These are phyloP conservation scores for Drosophila subpulchrella DNA, from an alignment of 1,140 invertebrate genomes.

Conservation along the genomic window DNA sequence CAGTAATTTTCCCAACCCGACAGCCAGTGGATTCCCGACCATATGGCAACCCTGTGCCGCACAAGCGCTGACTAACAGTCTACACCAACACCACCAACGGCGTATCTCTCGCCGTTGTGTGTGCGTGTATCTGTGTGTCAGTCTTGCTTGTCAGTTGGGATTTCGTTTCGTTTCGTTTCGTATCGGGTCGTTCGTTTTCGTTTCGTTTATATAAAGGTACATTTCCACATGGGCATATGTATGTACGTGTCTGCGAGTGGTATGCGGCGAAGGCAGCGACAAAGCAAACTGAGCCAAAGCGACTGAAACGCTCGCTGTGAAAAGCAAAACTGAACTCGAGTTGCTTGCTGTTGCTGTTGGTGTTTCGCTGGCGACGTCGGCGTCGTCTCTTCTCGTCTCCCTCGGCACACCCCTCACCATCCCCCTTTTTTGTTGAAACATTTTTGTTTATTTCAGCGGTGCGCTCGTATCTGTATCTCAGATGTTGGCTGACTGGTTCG, in stretches of 20 bases:
- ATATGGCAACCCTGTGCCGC: constrained; percentile 60
- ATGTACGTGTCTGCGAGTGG: constrained; percentile 48
- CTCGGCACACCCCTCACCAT: background rate
- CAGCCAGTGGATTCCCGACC: constrained; percentile 16
- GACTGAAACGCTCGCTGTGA: constrained; percentile 67
- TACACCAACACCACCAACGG: constrained; percentile 47
- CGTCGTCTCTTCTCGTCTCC: constrained; percentile 14
- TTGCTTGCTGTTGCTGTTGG: constrained; percentile 34
- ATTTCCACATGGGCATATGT: constrained; percentile 71
- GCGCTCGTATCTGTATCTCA: constrained; percentile 71
- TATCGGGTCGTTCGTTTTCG: constrained; percentile 67
- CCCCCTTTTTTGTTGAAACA: constrained; percentile 57
- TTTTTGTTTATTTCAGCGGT: constrained; percentile 78
- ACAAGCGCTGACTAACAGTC: constrained; percentile 72
- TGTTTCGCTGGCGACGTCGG: constrained; percentile 36
- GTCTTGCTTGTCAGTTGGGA: constrained; percentile 81
- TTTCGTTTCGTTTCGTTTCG: constrained; percentile 71
- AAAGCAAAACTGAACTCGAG: constrained; percentile 78
- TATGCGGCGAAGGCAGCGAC: constrained; percentile 60
- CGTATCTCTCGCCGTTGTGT: constrained; percentile 11
- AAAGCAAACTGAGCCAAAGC: constrained; percentile 59
- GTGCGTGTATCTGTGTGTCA: constrained; percentile 40
- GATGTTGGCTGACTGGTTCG: constrained; percentile 62
- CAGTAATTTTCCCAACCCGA: constrained; percentile 14
- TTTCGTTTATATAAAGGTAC: constrained; percentile 79